Conservation (phyloP, 2,888 invertebrate species). For the Netelia melanura region DNA sequence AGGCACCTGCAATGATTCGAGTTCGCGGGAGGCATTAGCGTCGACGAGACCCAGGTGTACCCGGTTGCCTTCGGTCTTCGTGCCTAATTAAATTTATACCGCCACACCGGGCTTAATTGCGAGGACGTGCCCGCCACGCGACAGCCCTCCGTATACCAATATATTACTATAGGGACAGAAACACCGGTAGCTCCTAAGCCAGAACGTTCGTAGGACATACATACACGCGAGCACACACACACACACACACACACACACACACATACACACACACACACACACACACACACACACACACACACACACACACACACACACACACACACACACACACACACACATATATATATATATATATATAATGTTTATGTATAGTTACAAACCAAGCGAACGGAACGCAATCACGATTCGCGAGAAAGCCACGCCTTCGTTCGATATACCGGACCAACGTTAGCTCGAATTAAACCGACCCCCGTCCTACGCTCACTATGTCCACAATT, state of each 20-base stretch:
- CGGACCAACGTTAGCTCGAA: conserved; percentile 54
- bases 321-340: not conserved
- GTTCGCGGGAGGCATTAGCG: conserved; percentile 66
- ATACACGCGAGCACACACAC: not conserved
- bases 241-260: not conserved
- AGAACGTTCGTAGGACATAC: not conserved
- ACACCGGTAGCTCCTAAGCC: conserved; percentile 50
- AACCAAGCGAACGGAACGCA: conserved; percentile 59
- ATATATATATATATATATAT: not conserved
- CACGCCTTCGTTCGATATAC: conserved; percentile 51
- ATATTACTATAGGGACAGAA: conserved; percentile 46
- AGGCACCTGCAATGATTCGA: conserved; percentile 86
- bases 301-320: not conserved
- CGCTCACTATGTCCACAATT: conserved; percentile 25
- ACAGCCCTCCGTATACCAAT: conserved; percentile 43
- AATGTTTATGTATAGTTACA: conserved; percentile 12
- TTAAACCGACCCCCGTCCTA: conserved; percentile 59
- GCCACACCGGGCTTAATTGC: conserved; percentile 71
- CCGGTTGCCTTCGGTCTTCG: conserved; percentile 41
- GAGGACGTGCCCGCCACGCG: conserved; percentile 65
- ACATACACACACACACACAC: not conserved
- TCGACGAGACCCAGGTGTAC: conserved; percentile 63
- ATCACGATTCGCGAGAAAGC: conserved; percentile 61
- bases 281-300: not conserved
- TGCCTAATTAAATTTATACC: conserved; percentile 77